Conservation (phyloP, 2,113 vertebrate genomes). For the Hemiprocne comata region DNA sequence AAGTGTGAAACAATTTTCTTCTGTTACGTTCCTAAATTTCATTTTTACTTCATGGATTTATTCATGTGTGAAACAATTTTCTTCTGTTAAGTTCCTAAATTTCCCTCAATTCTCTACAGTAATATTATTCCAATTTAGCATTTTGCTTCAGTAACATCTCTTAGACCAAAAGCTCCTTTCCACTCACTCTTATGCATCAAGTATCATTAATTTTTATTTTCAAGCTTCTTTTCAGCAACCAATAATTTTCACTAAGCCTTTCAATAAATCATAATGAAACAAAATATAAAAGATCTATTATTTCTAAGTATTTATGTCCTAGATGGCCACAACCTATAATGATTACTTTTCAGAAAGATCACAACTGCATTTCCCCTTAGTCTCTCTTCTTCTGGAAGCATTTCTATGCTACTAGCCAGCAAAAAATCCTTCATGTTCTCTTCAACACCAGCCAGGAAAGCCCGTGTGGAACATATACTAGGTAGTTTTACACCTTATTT, state of each 20-base stretch:
- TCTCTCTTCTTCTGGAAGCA: background rate
- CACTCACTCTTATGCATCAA: background rate
- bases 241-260: background rate
- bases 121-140: background rate
- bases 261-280: background rate
- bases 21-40: background rate
- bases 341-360: background rate
- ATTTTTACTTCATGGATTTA: background rate
- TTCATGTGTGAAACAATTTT: fast-evolving
- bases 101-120: background rate
- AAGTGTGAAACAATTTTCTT: fast-evolving
- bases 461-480: background rate
- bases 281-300: background rate
- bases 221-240: background rate
- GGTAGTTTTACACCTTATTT: background rate
- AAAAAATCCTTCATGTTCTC: background rate
- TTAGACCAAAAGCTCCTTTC: background rate
- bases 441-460: background rate
- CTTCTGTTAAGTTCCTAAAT: background rate
- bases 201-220: background rate
- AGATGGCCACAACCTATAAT: background rate
- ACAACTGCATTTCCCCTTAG: background rate
- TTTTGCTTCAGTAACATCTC: background rate
- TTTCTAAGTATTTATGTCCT: background rate
- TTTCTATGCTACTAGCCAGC: background rate